Percentiles rank a stretch among this genome's conserved stretches.
Conservation (phyloP, 1,140 invertebrate genomes). For the Charaxes varanes region DNA sequence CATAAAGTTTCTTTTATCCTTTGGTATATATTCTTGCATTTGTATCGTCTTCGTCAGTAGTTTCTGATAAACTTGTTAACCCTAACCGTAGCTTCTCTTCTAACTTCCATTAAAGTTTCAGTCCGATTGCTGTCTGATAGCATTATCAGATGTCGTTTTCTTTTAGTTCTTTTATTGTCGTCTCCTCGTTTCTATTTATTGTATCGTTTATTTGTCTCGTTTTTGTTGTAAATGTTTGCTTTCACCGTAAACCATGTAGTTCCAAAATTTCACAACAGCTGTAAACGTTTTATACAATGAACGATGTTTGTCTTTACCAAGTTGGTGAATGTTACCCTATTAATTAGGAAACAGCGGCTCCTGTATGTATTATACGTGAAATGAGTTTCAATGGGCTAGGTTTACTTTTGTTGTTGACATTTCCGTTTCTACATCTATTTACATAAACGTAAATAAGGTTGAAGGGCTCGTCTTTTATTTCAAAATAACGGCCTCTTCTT, state of each 20-base stretch:
- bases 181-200: background rate
- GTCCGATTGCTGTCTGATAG: too few relatives aligned
- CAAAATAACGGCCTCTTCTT: too few relatives aligned
- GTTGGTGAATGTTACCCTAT: slow-evolving; percentile 10
- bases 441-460: too few relatives aligned
- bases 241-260: background rate
- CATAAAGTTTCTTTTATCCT: too few relatives aligned
- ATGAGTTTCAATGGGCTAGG: slow-evolving; percentile 13
- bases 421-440: slow-evolving; percentile 4
- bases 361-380: slow-evolving; percentile 14
- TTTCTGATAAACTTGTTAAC: too few relatives aligned
- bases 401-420: slow-evolving; percentile 12
- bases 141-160: too few relatives aligned
- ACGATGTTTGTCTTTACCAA: slow-evolving; percentile 2
- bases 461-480: too few relatives aligned
- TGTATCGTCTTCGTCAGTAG: too few relatives aligned
- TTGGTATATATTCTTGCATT: too few relatives aligned
- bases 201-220: slow-evolving; percentile 5
- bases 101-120: too few relatives aligned
- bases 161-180: too few relatives aligned
- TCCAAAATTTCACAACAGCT: background rate
- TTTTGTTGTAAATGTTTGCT: background rate
- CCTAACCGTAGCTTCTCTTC: too few relatives aligned
- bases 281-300: background rate
- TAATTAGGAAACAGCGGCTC: slow-evolving; percentile 5